These are phyloP conservation scores for Polypedilum pembai DNA, from an alignment of 1,140 invertebrate genomes.

Conservation along the genomic window DNA sequence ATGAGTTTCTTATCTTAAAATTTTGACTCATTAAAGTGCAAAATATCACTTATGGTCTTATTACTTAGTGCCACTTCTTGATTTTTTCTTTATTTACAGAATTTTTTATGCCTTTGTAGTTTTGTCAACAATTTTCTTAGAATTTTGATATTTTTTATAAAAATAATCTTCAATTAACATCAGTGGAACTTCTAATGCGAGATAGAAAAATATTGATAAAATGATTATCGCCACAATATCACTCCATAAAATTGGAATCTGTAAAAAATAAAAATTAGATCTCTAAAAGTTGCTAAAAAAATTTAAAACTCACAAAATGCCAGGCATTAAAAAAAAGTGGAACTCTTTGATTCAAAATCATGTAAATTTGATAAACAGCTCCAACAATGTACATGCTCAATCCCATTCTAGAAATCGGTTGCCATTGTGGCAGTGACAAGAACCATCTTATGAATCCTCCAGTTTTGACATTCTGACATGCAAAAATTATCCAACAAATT, in stretches of 20 bases:
- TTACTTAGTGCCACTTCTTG: too few relatives aligned
- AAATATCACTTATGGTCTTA: too few relatives aligned
- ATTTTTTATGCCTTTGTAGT: too few relatives aligned
- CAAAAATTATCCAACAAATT: constrained; percentile 51
- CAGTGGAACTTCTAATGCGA: background rate
- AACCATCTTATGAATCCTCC: constrained; percentile 41
- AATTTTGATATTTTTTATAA: background rate
- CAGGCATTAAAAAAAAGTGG: background rate
- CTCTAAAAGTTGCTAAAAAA: background rate
- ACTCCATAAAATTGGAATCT: background rate
- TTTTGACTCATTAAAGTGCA: too few relatives aligned
- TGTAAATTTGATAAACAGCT: background rate
- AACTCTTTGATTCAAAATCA: background rate
- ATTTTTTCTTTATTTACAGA: too few relatives aligned
- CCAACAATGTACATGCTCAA: background rate
- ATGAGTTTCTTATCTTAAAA: too few relatives aligned
- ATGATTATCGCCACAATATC: background rate
- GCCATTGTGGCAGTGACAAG: background rate
- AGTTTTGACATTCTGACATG: constrained; percentile 46
- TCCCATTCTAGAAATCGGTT: background rate
- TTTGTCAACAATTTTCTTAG: background rate
- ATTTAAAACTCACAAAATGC: background rate
- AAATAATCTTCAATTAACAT: background rate
- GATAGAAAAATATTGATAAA: background rate
- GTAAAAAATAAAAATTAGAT: background rate